phyloP scores from a whole-genome alignment of 2,113 vertebrate species.

The Raja brachyura region DNA sequence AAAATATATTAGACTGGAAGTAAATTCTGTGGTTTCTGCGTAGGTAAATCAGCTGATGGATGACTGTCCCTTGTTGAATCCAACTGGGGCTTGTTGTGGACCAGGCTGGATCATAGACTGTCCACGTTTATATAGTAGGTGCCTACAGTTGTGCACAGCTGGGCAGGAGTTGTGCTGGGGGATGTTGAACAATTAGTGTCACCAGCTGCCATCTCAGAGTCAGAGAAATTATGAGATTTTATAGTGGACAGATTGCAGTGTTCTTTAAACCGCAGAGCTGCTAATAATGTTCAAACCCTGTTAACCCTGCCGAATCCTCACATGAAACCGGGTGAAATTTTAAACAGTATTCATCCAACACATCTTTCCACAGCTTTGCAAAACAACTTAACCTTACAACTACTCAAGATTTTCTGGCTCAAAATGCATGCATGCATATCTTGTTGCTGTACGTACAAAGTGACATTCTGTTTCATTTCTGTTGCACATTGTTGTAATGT shows the following conservation, averaged over 20 bases:
- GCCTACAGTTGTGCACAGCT: background rate
- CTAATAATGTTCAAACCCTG: background rate
- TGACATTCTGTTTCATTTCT: background rate
- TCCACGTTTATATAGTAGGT: background rate
- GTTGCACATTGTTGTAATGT: background rate
- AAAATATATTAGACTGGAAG: background rate
- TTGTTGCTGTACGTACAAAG: background rate
- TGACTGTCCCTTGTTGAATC: background rate
- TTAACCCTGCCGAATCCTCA: background rate
- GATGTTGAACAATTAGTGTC: background rate
- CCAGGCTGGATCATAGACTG: background rate
- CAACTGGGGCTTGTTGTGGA: background rate
- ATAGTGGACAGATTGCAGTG: background rate
- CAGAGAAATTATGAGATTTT: background rate
- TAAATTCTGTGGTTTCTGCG: background rate
- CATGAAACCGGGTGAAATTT: background rate
- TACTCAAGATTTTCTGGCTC: background rate
- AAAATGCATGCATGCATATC: background rate
- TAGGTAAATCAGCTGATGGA: background rate
- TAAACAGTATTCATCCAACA: background rate
- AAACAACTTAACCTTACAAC: background rate
- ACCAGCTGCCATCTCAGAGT: background rate
- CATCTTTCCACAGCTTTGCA: background rate
- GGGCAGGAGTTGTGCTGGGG: background rate
- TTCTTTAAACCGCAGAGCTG: background rate